Evolutionary conservation across 1,140 invertebrate species (phyloP), one percentile per base, ranked within the genome.

Genomic region (Armadillidium nasatum): DNA sequence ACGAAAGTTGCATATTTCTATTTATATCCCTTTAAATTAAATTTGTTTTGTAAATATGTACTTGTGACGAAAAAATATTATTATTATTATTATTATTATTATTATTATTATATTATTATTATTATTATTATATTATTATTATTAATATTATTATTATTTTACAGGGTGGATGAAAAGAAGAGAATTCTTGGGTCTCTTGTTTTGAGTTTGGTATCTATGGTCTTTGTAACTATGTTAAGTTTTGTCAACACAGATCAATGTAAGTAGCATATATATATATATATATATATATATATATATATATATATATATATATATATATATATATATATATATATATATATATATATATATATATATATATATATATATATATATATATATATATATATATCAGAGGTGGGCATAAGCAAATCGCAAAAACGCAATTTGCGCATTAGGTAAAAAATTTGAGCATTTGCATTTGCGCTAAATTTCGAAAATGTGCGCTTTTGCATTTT

Each of bases 171-270:
- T 10, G 82, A 92, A 74, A 89, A 89, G 76, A 85, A 88, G 66
- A 88, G 93, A 81, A 90, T 95, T 85, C 86, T 93, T 76, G 89
- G 89, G 21, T 93, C 93, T 2, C 86, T 95, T 45, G 81, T 88
- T 22, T 83, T 90, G 9, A 91, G 95, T 81, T 86, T 94, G 11
- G 46, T 91, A n/a, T 85, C 94, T 4, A 96, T 97, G 84, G 87
- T 92, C 10, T 75, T 93, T 6, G 95, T 94, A 0, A 91, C 93
- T 0, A 85, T 87, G 7, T 88, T 96, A 81, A 93, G 94, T 0
- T 88, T 91, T 84, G 86, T 95, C 9, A 87, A 95, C 83, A 94
- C 93, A 0, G 93, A 96, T 84, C 83, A 87, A 72, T 77, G 93
- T 91, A 86, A 88, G 88, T 87, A 70, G 13, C 13, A 33, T 3